Conservation (phyloP, 2,888 invertebrate genomes). For the Teleogryllus oceanicus region DNA sequence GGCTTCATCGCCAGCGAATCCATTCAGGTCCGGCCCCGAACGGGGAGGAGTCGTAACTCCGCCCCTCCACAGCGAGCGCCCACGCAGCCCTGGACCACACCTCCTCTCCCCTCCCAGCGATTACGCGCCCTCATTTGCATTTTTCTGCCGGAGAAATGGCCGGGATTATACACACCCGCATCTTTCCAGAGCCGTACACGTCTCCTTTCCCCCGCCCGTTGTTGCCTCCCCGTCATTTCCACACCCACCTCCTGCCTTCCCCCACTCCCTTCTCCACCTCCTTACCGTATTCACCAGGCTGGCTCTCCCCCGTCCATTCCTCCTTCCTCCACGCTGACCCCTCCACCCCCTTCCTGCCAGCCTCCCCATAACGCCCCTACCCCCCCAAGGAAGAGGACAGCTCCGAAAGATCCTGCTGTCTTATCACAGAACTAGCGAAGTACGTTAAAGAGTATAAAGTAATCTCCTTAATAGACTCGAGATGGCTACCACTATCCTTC, state of each 20-base stretch:
- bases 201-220: neutral
- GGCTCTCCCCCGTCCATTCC: neutral
- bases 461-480: neutral
- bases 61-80: neutral
- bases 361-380: neutral
- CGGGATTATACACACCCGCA: neutral
- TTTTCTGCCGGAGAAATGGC: neutral
- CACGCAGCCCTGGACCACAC: neutral
- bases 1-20: too few relatives aligned
- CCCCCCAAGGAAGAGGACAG: neutral
- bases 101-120: neutral
- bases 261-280: too few relatives aligned
- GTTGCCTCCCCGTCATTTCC: neutral
- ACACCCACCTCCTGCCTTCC: neutral
- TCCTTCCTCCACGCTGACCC: neutral
- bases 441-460: constrained; percentile 2
- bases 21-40: too few relatives aligned
- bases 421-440: constrained; percentile 4
- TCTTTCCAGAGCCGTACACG: neutral
- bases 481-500: neutral
- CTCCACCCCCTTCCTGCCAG: too few relatives aligned
- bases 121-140: neutral
- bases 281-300: too few relatives aligned
- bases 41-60: neutral
- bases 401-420: neutral